phyloP scores from a whole-genome alignment of 2,888 invertebrate genomes.

The Watsonalla cultraria region DNA sequence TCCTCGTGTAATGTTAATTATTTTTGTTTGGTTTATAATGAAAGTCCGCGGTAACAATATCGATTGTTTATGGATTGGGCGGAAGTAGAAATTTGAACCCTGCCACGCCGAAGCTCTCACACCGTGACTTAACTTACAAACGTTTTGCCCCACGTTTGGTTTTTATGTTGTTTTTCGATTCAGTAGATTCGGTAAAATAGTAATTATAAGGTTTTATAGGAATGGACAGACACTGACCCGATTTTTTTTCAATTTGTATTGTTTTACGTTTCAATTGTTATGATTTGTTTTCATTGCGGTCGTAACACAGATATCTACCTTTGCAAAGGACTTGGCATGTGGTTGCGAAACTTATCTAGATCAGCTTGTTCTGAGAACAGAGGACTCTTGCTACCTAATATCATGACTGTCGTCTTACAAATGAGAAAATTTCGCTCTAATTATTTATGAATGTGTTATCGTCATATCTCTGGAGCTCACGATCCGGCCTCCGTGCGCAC shows the following conservation, averaged over 20 bases:
- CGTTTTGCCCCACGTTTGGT: constrained; percentile 58
- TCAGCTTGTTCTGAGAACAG: constrained; percentile 68
- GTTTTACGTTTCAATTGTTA: constrained; percentile 10
- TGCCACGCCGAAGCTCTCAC: constrained; percentile 55
- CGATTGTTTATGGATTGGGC: constrained; percentile 66
- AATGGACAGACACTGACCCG: too few species aligned
- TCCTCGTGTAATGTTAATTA: constrained; percentile 46
- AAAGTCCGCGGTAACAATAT: constrained; percentile 65
- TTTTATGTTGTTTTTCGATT: constrained; percentile 47
- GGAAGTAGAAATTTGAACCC: constrained; percentile 72
- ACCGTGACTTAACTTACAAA: constrained; percentile 69
- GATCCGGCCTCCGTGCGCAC: constrained; percentile 75
- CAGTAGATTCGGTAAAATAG: constrained; percentile 23
- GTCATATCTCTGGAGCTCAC: constrained; percentile 75
- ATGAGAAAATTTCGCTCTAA: constrained; percentile 80
- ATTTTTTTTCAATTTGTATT: constrained; percentile 1
- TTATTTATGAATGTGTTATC: constrained; percentile 80
- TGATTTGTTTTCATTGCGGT: constrained; percentile 4
- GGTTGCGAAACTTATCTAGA: constrained; percentile 67
- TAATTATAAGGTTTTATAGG: neutral
- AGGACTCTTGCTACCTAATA: constrained; percentile 71
- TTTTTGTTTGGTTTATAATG: constrained; percentile 63
- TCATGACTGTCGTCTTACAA: constrained; percentile 78
- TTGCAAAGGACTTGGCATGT: constrained; percentile 65
- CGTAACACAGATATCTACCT: constrained; percentile 44